These are phyloP conservation scores for Potorous gilbertii DNA, from an alignment of 2,797 vertebrate species.

Conservation along the genomic window DNA sequence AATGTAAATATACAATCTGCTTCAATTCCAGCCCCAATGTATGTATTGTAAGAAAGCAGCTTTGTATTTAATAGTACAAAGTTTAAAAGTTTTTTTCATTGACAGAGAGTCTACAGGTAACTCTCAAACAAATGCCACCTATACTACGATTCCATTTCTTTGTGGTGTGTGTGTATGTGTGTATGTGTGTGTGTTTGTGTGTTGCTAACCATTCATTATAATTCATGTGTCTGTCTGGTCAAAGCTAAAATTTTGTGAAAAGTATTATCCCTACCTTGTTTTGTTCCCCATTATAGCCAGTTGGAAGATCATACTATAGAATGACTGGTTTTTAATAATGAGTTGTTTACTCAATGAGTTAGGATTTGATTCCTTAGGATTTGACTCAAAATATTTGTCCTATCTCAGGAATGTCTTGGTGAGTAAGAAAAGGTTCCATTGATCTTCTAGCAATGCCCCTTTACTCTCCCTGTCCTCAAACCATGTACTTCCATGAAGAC, in stretches of 20 bases:
- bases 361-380: conserved; percentile 45
- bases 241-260: conserved; percentile 30
- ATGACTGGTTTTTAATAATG: neutral
- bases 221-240: conserved; percentile 4
- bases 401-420: conserved; percentile 27
- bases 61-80: neutral
- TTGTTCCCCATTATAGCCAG: conserved; percentile 10
- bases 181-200: neutral
- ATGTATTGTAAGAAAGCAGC: conserved; percentile 18
- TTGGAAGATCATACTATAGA: conserved; percentile 14
- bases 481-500: conserved; percentile 45
- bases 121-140: neutral
- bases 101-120: neutral
- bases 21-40: neutral
- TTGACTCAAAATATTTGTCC: conserved; percentile 23
- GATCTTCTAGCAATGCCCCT: conserved; percentile 15
- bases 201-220: neutral
- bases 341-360: conserved; percentile 41
- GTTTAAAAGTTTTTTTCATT: conserved; percentile 8
- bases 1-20: neutral
- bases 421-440: conserved; percentile 33
- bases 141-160: neutral
- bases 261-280: neutral
- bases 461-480: conserved; percentile 37
- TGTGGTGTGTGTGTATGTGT: neutral